These are phyloP conservation scores for Sebastes itinus DNA, from an alignment of 2,797 vertebrate species.

Conservation along the genomic window DNA sequence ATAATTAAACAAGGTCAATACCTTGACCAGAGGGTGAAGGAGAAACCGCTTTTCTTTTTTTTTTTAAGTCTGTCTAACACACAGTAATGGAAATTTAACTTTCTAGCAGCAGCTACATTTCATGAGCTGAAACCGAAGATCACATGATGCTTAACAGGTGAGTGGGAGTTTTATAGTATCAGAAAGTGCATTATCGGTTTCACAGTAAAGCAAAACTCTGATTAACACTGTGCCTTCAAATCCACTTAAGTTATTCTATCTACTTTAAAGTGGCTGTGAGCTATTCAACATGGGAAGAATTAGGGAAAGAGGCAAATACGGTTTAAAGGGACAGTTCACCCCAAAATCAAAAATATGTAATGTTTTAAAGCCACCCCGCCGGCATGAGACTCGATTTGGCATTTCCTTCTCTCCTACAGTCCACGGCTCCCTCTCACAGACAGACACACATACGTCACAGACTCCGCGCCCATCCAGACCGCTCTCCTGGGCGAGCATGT, in stretches of 20 bases:
- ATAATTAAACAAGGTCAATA: slow-evolving; percentile 79
- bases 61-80: slow-evolving; percentile 7
- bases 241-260: neutral
- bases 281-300: too few species aligned
- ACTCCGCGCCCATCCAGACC: too few species aligned
- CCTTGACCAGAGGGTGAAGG: slow-evolving; percentile 58
- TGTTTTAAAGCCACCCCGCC: too few species aligned
- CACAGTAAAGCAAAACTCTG: neutral
- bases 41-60: slow-evolving; percentile 16
- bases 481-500: too few species aligned
- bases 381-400: too few species aligned
- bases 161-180: neutral
- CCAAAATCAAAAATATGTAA: too few species aligned
- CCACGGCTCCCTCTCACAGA: too few species aligned
- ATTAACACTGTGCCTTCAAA: neutral
- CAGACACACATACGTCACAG: too few species aligned
- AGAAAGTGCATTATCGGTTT: neutral
- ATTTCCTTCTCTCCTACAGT: too few species aligned
- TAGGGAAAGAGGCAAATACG: too few species aligned
- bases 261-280: neutral
- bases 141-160: neutral
- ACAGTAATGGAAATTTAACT: slow-evolving; percentile 18
- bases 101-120: slow-evolving; percentile 19
- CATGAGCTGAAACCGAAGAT: slow-evolving; percentile 23
- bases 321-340: too few species aligned